Conservation (phyloP, 2,888 invertebrate species). For the Caenorhabditis sp. region DNA sequence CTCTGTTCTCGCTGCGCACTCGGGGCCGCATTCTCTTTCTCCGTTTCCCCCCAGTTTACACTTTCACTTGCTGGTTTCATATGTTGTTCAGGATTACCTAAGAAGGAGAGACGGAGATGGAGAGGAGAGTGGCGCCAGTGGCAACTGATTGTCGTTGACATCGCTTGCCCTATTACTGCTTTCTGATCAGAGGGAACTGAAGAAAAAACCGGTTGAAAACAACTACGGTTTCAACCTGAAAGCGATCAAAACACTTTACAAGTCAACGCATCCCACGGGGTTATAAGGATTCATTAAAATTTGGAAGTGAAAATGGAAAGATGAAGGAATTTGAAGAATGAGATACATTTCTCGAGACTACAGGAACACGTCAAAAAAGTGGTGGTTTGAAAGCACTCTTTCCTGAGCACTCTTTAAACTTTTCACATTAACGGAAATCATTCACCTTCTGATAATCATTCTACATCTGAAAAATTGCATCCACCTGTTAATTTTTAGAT, state of each 20-base stretch:
- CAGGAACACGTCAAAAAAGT: too few relatives aligned
- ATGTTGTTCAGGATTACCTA: constrained; percentile 51
- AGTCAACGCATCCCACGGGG: background rate
- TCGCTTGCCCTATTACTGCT: constrained; percentile 48
- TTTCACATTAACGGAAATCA: too few relatives aligned
- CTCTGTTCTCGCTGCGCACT: constrained; percentile 46
- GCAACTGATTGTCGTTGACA: constrained; percentile 56
- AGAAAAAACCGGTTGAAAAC: constrained; percentile 47
- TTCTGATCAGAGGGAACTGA: constrained; percentile 20
- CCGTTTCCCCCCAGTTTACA: constrained; percentile 36
- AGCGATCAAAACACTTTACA: constrained; percentile 27
- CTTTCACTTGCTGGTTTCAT: constrained; percentile 48
- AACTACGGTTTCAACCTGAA: constrained; percentile 40
- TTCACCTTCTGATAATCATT: too few relatives aligned
- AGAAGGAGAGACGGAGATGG: constrained; percentile 16
- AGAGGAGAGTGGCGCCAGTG: constrained; percentile 26
- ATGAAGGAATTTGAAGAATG: background rate
- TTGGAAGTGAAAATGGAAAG: background rate
- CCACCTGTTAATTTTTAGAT: too few relatives aligned
- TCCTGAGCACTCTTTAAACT: too few relatives aligned
- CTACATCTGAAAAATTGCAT: too few relatives aligned
- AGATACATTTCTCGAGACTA: too few relatives aligned
- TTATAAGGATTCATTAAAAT: constrained; percentile 3
- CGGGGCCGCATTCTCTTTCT: constrained; percentile 17
- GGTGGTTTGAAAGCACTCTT: too few relatives aligned